Evolutionary conservation across 2,888 invertebrate species (phyloP).

Genomic region (Augiades crinisus): DNA sequence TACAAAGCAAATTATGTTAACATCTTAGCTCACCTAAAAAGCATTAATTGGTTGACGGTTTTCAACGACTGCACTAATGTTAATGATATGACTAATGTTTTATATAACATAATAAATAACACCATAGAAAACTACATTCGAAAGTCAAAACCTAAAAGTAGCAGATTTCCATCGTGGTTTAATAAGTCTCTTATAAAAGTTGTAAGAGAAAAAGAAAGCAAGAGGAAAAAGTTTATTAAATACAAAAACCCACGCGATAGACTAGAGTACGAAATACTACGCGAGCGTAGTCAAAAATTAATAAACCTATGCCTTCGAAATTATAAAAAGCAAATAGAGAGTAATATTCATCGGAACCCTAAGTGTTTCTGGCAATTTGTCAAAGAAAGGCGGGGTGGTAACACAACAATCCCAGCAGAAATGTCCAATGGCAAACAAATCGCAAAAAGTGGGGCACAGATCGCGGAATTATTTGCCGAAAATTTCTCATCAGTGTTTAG

Average conservation of each 20-base stretch:
- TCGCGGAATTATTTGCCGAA: neutral
- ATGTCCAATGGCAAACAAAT: neutral
- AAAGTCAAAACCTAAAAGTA: neutral
- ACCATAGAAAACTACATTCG: neutral
- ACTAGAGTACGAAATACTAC: neutral
- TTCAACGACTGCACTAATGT: neutral
- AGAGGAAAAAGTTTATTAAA: neutral
- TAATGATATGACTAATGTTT: slow-evolving; percentile 1
- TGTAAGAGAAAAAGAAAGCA: neutral
- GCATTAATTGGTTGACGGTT: neutral
- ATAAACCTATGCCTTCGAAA: neutral
- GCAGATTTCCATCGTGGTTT: neutral
- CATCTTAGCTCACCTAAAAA: slow-evolving; percentile 11
- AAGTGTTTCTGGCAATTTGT: neutral
- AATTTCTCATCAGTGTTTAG: slow-evolving; percentile 17
- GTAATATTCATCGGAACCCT: neutral
- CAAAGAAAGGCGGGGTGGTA: neutral
- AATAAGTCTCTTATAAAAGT: neutral
- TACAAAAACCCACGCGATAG: neutral
- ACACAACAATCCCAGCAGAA: neutral
- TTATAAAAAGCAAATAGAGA: neutral
- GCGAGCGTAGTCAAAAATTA: neutral
- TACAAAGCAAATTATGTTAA: slow-evolving; percentile 28
- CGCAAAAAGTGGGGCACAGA: neutral
- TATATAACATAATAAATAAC: neutral